Percentiles rank a stretch among this genome's conserved stretches.
Conservation (phyloP, 2,888 invertebrate species). For the Leptopilina myrica region DNA sequence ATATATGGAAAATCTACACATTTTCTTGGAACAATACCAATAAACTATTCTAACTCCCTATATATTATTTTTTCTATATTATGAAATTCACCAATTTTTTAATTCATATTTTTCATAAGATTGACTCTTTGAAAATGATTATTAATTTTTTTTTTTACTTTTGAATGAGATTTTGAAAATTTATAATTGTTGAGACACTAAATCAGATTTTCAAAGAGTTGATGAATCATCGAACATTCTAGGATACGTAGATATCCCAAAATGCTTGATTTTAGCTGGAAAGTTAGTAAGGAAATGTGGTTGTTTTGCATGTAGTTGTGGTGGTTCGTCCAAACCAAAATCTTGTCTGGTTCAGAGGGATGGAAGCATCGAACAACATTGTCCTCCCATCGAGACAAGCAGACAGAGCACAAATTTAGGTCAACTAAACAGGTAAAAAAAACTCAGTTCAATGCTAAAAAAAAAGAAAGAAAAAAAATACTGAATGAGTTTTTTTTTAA, state of each 20-base stretch:
- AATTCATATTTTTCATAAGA: constrained; percentile 5
- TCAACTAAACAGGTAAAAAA: constrained; percentile 73
- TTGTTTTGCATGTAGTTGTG: constrained; percentile 79
- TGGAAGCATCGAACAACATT: constrained; percentile 78
- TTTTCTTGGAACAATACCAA: not conserved
- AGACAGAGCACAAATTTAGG: constrained; percentile 76
- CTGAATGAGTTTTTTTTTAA: constrained; percentile 3
- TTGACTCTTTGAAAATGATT: constrained; percentile 35
- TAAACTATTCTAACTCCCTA: not conserved
- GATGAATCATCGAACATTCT: constrained; percentile 31
- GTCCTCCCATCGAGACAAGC: constrained; percentile 78
- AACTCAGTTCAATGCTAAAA: constrained; percentile 36
- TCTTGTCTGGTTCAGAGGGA: constrained; percentile 81
- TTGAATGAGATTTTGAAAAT: not conserved
- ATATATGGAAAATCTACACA: not conserved
- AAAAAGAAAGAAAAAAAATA: not conserved
- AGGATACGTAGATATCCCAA: constrained; percentile 31
- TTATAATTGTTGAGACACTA: not conserved
- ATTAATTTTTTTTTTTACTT: not conserved
- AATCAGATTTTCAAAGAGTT: constrained; percentile 17
- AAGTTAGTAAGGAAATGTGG: constrained; percentile 72
- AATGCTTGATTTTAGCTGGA: constrained; percentile 37
- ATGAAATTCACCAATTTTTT: not conserved
- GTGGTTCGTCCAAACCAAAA: constrained; percentile 81
- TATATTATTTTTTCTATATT: not conserved